phyloP scores from a whole-genome alignment of 2,888 invertebrate species.

The Idaea biselata region DNA sequence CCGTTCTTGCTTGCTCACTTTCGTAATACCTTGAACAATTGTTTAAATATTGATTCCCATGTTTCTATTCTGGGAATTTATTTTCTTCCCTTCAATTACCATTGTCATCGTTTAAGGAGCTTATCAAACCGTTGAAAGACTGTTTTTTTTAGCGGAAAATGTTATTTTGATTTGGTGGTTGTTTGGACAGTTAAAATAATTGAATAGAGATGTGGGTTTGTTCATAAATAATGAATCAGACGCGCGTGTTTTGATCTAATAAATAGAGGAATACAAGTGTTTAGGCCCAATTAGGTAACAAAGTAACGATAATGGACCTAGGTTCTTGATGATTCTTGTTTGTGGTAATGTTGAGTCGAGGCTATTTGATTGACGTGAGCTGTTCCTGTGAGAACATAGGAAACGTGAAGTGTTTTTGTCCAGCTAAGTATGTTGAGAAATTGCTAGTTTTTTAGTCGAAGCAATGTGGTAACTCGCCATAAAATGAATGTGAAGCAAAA shows the following conservation, averaged over 20 bases:
- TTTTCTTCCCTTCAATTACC: not conserved
- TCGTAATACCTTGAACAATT: not conserved
- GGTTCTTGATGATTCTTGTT: constrained; percentile 11
- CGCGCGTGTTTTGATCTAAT: constrained; percentile 25
- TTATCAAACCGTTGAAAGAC: not conserved
- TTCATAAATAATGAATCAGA: constrained; percentile 12
- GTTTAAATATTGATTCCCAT: constrained; percentile 1
- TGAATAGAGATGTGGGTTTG: not conserved
- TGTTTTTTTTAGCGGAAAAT: not conserved
- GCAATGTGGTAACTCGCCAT: constrained; percentile 13
- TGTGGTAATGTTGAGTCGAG: constrained; percentile 18
- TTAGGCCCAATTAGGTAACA: constrained; percentile 28
- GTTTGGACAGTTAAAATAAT: not conserved
- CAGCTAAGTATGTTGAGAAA: not conserved
- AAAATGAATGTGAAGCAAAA: constrained; percentile 38
- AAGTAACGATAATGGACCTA: constrained; percentile 24
- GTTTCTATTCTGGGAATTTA: not conserved
- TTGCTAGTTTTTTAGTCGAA: not conserved
- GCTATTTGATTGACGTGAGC: constrained; percentile 24
- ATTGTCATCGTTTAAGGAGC: not conserved
- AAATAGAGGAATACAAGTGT: constrained; percentile 21
- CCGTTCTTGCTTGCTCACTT: not conserved
- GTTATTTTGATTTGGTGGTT: not conserved
- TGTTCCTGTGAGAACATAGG: constrained; percentile 24
- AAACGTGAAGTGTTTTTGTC: constrained; percentile 22